Base-by-base conservation (phyloP, 2,888 invertebrate genomes). In the Latrodectus elegans region DNA sequence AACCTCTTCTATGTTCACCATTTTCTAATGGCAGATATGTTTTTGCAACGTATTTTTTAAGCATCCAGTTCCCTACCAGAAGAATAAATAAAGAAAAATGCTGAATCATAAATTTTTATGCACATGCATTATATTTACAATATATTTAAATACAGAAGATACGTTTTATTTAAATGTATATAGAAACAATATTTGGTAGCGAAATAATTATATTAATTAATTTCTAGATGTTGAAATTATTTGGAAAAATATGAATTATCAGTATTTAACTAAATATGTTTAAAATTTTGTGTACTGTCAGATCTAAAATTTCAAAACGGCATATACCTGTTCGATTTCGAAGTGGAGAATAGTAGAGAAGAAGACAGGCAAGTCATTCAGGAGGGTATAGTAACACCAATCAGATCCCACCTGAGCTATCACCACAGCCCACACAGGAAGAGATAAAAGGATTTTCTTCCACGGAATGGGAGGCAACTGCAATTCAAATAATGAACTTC, bases 331-430 rank as follows among this genome's bases (percentile, higher is more conserved):
- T 95, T 95, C 95, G 91, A 97, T 95, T 90, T 96, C 95, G 93
- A 96, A 96, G 91, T 95, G 95, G 78, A 97, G 93, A 84, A 97
- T 95, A 93, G 96, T 96, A 91, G 96, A 95, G 94, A 97, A 95
- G 91, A 96, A 97, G n/a, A 95, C 96, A 3, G 97, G 97, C 72
- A 97, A 92, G 91, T 96, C 95, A 0, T 96, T 96, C 1, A 96
- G 93, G 89, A 97, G 92, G 0, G 96, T 96, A 91, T 97, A 97
- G 92, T 96, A 96, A 8, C 96, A 96, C 97, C 97, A 97, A 92
- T 96, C 96, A 92, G 96, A 96, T 52, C 96, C 95, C 92, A 96
- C 96, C 92, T 96, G 96, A 0, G 96, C 96, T 79, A 95, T 94
- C 0, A 96, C 94, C 60, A 96, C 96, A 0, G 96, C 96, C 95